phyloP scores from a whole-genome alignment of 2,888 invertebrate species.

The Ormyrus nitidulus region DNA sequence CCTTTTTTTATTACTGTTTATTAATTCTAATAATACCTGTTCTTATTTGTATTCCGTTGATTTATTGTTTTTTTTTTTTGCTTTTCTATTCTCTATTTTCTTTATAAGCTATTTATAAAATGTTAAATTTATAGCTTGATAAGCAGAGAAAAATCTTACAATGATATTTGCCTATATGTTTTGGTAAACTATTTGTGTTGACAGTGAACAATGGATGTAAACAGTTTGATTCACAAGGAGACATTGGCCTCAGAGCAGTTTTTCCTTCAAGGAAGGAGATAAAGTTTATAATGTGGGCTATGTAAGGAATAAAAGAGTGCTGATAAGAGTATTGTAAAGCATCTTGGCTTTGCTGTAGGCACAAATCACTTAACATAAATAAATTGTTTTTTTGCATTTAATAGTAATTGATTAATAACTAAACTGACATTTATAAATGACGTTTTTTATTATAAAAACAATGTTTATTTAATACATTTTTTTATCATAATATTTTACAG shows the following conservation, averaged over 20 bases:
- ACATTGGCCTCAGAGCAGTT: constrained; percentile 44
- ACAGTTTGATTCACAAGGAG: constrained; percentile 21
- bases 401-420: constrained; percentile 24
- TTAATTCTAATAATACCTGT: no score
- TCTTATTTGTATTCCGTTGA: no score
- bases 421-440: constrained; percentile 2
- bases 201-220: not conserved
- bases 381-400: constrained; percentile 25
- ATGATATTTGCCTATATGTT: no score
- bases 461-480: not conserved
- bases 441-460: no score
- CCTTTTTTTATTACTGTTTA: no score
- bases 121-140: no score
- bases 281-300: constrained; percentile 39
- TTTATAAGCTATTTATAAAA: no score
- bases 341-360: constrained; percentile 19
- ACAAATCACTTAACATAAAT: constrained; percentile 19
- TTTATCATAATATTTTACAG: not conserved
- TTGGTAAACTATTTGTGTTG: no score
- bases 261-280: constrained; percentile 42
- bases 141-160: no score
- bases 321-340: constrained; percentile 42
- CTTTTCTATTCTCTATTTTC: no score
- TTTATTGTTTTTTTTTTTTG: no score
- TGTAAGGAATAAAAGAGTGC: constrained; percentile 48